These are phyloP conservation scores for Dipodomys stephensi DNA, from an alignment of 2,113 vertebrate species.

Conservation along the genomic window DNA sequence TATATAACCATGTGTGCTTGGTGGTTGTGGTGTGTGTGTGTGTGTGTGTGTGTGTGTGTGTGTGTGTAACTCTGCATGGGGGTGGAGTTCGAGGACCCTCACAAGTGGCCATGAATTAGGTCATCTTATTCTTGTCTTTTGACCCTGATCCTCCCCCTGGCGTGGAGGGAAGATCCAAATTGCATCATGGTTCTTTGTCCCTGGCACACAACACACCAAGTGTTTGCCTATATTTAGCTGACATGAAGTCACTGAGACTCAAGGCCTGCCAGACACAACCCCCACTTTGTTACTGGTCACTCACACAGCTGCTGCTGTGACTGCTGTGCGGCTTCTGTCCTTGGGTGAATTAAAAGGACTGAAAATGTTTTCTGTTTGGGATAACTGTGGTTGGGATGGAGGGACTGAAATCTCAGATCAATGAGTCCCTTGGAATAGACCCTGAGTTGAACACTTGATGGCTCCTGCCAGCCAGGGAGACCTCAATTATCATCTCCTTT, in stretches of 20 bases:
- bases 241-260: slow-evolving; percentile 63
- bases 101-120: slow-evolving; percentile 63
- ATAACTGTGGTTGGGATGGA: slow-evolving; percentile 3
- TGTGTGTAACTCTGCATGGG: neutral
- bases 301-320: slow-evolving; percentile 50
- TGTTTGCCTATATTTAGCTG: slow-evolving; percentile 80
- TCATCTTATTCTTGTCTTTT: slow-evolving; percentile 59
- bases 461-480: neutral
- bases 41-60: neutral
- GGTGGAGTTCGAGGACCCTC: neutral
- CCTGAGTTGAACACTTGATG: neutral
- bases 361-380: slow-evolving; percentile 61
- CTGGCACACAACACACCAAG: slow-evolving; percentile 75
- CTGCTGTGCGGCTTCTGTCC: slow-evolving; percentile 9
- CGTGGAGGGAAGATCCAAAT: slow-evolving; percentile 26
- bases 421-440: neutral
- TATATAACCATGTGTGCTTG: slow-evolving; percentile 35
- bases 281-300: slow-evolving; percentile 70
- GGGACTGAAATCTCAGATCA: slow-evolving; percentile 49
- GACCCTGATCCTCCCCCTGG: slow-evolving; percentile 48
- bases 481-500: slow-evolving; percentile 25
- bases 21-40: neutral
- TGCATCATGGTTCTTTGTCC: slow-evolving; percentile 72
- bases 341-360: slow-evolving; percentile 62
- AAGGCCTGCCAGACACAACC: slow-evolving; percentile 40